phyloP scores from a whole-genome alignment of 2,888 invertebrate genomes.

The Bursaphelenchus okinawaensis region DNA sequence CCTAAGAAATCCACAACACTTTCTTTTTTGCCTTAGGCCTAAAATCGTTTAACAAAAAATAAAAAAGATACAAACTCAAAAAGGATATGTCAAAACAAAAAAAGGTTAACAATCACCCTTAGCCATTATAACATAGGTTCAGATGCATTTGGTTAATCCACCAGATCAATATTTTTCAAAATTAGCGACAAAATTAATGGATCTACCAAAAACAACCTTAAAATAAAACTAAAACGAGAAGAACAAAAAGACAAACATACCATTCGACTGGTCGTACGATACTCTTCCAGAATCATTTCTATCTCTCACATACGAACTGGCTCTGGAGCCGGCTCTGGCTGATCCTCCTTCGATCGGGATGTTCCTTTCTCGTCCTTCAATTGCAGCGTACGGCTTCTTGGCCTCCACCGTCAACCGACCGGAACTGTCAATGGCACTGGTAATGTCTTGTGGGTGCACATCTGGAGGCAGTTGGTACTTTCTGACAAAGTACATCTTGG shows the following conservation, averaged over 20 bases:
- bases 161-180: too few relatives aligned
- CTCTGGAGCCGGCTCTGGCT: slow-evolving; percentile 26
- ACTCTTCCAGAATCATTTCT: slow-evolving; percentile 30
- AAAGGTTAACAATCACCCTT: too few relatives aligned
- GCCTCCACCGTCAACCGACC: slow-evolving; percentile 54
- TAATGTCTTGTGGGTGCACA: slow-evolving; percentile 45
- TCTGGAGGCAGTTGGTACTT: slow-evolving; percentile 56
- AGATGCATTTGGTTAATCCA: too few relatives aligned
- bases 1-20: background rate
- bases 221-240: background rate
- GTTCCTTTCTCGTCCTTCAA: slow-evolving; percentile 44
- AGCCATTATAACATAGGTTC: too few relatives aligned
- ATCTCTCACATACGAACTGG: slow-evolving; percentile 36
- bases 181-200: background rate
- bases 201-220: background rate
- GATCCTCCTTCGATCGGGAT: slow-evolving; percentile 52
- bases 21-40: background rate
- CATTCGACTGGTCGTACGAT: slow-evolving; percentile 12
- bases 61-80: background rate
- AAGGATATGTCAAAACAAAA: background rate
- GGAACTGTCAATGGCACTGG: slow-evolving; percentile 46
- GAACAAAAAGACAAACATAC: background rate
- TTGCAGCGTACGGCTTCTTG: slow-evolving; percentile 38
- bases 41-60: background rate
- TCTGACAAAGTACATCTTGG: slow-evolving; percentile 55